phyloP scores from a whole-genome alignment of 2,113 vertebrate species.

The Apistogramma diplotaenia region DNA sequence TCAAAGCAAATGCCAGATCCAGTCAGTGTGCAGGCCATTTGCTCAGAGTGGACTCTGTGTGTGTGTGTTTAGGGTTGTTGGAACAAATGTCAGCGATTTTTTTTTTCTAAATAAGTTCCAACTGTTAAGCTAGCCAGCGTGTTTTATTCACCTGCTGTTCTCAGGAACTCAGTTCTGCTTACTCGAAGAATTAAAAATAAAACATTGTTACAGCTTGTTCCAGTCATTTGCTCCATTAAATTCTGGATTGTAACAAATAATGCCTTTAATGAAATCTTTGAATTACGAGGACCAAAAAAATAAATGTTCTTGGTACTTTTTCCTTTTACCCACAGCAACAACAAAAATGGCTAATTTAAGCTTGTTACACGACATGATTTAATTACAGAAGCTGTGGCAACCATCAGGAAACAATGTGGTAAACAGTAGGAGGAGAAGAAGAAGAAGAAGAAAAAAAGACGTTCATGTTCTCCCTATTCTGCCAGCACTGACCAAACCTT shows the following conservation, averaged over 20 bases:
- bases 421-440: background rate
- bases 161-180: background rate
- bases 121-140: background rate
- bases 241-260: background rate
- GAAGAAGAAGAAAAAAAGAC: background rate
- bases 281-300: background rate
- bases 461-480: background rate
- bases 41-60: background rate
- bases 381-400: background rate
- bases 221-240: background rate
- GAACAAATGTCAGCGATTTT: no score
- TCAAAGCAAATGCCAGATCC: conserved; percentile 37
- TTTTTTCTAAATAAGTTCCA: background rate
- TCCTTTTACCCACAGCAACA: background rate
- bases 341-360: background rate
- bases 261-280: background rate
- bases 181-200: background rate
- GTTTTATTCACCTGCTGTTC: background rate
- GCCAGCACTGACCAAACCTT: background rate
- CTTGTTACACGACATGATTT: background rate
- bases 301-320: background rate
- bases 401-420: background rate
- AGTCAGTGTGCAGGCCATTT: background rate
- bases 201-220: background rate
- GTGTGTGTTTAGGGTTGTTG: background rate